Conservation (phyloP, 2,797 vertebrate genomes). For the Schizopygopsis malacanthus region DNA sequence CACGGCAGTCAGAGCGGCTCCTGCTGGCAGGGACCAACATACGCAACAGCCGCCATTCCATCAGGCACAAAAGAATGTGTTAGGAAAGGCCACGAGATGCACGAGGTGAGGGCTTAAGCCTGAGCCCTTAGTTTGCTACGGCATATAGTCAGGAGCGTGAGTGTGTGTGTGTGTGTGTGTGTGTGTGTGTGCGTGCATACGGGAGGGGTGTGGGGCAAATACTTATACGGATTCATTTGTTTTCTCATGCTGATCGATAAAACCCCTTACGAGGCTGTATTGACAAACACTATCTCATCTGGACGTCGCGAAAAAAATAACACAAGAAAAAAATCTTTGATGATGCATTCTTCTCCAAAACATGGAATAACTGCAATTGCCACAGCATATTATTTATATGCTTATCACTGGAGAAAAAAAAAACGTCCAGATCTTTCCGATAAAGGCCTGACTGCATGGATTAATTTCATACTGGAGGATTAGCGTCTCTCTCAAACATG, state of each 20-base stretch:
- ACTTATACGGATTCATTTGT: conserved; percentile 52
- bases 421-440: conserved; percentile 63
- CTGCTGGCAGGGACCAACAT: neutral
- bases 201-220: conserved; percentile 41
- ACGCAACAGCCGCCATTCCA: neutral
- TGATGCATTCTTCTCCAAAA: conserved; percentile 12
- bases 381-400: conserved; percentile 32
- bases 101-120: conserved; percentile 16
- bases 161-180: conserved; percentile 9
- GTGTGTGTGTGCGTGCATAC: neutral
- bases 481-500: conserved; percentile 69
- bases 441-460: conserved; percentile 69
- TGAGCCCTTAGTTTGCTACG: conserved; percentile 31
- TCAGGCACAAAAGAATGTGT: conserved; percentile 6
- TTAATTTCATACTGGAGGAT: conserved; percentile 78
- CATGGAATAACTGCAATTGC: conserved; percentile 28
- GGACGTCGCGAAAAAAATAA: neutral
- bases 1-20: neutral
- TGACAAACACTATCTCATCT: conserved; percentile 44
- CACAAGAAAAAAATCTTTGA: conserved; percentile 30
- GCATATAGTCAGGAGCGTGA: conserved; percentile 37
- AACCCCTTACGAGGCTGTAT: conserved; percentile 46
- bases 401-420: conserved; percentile 30
- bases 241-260: conserved; percentile 49
- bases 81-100: conserved; percentile 31